Evolutionary conservation across 2,113 vertebrate genomes (phyloP), one percentile per base, ranked within the genome.

Genomic region (Catagonus wagneri): DNA sequence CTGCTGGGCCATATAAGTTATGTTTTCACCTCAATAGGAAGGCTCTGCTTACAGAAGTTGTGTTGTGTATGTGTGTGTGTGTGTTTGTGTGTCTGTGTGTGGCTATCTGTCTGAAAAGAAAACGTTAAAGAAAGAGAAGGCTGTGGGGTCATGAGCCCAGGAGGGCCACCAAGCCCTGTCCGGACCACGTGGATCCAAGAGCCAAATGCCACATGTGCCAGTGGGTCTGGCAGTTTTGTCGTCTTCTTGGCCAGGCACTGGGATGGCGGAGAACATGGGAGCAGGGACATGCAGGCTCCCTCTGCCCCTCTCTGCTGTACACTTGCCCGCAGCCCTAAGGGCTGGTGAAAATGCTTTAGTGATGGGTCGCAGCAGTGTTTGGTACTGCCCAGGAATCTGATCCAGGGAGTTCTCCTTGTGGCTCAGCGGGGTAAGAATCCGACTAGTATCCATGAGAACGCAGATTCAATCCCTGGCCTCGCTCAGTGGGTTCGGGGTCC

Each of bases 1-100:
- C 98, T 98, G 98, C 98, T 93, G 13, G 96, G 96, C 97, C 85
- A 75, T 98, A 96, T 98, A 98, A 97, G 98, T 98, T 98, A 95
- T 95, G 93, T 98, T 98, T 98, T 97, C 84, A 80, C 97, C 91
- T 94, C 97, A 95, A 90, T 96, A 44, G 89, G 91, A 98, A 97
- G 97, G 72, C 95, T 97, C 54, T 36, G 95, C 97, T 98, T 97
- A 98, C 96, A 98, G 96, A 97, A 96, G 81, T 94, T 66, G 85
- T 52, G 88, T 95, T 97, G 95, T 98, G 83, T 60, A 56, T 69
- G 39, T 56, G 22, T 97, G 95, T 98, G 83, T 60, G 63, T 69
- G 39, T 56, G 22, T 80, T 16, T 60, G 6, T 88, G 19, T 85
- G 68, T 98, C 90, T 98, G 69, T 93, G 50, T 87, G 88, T 74